These are phyloP conservation scores for Melieria picta DNA, from an alignment of 2,888 invertebrate species.

Conservation along the genomic window DNA sequence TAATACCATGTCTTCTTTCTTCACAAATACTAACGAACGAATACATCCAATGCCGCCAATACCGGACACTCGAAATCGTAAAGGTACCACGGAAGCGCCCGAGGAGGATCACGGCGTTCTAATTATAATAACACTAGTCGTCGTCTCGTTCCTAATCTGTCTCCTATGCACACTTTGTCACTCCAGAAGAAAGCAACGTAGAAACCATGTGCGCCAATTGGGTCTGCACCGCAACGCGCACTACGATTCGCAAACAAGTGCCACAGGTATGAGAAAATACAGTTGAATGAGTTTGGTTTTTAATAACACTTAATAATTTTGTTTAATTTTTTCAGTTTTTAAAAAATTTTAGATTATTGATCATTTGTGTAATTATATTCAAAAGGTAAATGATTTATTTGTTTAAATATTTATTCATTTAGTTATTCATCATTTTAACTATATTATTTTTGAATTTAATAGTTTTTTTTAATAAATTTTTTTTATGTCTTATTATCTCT, in stretches of 20 bases:
- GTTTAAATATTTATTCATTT: too few relatives aligned
- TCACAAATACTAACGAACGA: constrained; percentile 11
- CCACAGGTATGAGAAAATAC: constrained; percentile 59
- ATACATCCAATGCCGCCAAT: constrained; percentile 6
- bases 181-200: constrained; percentile 67
- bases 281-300: not conserved
- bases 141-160: constrained; percentile 68
- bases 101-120: constrained; percentile 68
- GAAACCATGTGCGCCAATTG: constrained; percentile 64
- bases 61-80: constrained; percentile 9
- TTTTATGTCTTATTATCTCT: too few relatives aligned
- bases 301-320: constrained; percentile 6
- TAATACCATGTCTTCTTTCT: constrained; percentile 14
- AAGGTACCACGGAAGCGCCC: constrained; percentile 67
- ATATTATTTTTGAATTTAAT: too few relatives aligned
- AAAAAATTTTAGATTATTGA: constrained; percentile 39
- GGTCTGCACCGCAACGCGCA: constrained; percentile 66
- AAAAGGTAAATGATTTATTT: too few relatives aligned
- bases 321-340: constrained; percentile 43
- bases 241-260: constrained; percentile 67
- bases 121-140: constrained; percentile 67
- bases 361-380: too few relatives aligned
- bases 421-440: too few relatives aligned
- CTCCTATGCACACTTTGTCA: constrained; percentile 68
- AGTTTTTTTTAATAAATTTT: too few relatives aligned